These are phyloP conservation scores for Centropus bengalensis DNA, from an alignment of 2,113 vertebrate species.

Conservation along the genomic window DNA sequence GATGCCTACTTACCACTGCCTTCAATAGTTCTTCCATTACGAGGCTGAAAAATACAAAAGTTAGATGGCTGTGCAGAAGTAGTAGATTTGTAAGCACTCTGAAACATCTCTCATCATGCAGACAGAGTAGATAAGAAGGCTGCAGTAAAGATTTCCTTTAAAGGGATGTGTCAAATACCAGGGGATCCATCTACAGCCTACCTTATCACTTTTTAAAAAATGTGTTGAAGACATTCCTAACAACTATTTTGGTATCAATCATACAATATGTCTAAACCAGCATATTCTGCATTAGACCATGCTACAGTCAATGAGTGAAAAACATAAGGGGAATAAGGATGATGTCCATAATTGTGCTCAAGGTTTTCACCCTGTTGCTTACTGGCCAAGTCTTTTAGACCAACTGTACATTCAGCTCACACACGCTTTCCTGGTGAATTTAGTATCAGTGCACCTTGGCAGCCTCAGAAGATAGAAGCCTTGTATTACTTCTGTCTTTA, in stretches of 20 bases:
- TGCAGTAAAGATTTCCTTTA: not conserved
- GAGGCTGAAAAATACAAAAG: constrained; percentile 70
- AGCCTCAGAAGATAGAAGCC: not conserved
- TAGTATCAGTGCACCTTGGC: not conserved
- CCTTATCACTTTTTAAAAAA: not conserved
- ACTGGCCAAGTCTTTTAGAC: not conserved
- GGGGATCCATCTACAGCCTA: not conserved
- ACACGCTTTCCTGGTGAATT: not conserved
- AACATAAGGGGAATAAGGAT: not conserved
- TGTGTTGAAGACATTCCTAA: not conserved
- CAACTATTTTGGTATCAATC: not conserved
- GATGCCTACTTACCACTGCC: constrained; percentile 19
- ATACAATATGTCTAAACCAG: not conserved
- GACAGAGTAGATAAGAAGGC: not conserved
- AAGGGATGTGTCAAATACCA: not conserved
- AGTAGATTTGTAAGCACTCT: not conserved
- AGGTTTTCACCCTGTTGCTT: accelerated
- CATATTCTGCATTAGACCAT: not conserved
- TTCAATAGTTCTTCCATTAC: constrained; percentile 78
- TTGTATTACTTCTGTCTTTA: not conserved
- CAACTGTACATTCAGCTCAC: not conserved
- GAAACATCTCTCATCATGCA: not conserved
- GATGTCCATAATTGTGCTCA: not conserved
- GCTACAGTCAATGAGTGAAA: not conserved
- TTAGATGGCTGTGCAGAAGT: not conserved